phyloP scores from a whole-genome alignment of 2,113 vertebrate genomes.

The Callopanchax toddi region DNA sequence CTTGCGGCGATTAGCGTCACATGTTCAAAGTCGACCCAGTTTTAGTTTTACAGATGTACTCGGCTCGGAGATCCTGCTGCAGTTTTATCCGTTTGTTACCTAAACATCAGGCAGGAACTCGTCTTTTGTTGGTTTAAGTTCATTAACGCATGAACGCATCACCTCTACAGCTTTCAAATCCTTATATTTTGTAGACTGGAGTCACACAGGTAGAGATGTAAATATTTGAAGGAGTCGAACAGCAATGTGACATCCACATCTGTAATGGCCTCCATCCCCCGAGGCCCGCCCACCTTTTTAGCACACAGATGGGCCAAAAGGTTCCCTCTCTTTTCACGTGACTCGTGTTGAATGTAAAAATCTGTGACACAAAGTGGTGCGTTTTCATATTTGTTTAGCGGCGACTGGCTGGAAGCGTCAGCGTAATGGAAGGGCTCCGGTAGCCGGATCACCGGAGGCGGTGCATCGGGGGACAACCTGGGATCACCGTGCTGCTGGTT shows the following conservation, averaged over 20 bases:
- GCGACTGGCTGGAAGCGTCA: conserved; percentile 44
- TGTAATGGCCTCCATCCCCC: conserved; percentile 65
- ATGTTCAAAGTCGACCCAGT: conserved; percentile 67
- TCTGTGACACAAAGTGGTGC: conserved; percentile 80
- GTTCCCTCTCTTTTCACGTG: conserved; percentile 54
- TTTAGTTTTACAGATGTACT: conserved; percentile 46
- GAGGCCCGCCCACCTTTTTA: conserved; percentile 70
- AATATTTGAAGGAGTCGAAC: conserved; percentile 61
- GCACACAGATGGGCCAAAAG: conserved; percentile 71
- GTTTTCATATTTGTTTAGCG: conserved; percentile 79
- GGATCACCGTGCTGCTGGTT: conserved; percentile 77
- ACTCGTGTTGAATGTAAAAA: conserved; percentile 78
- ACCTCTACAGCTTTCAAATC: conserved; percentile 1
- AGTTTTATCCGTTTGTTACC: conserved; percentile 5
- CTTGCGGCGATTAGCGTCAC: conserved; percentile 47
- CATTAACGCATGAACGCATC: neutral
- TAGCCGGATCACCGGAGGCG: conserved; percentile 64
- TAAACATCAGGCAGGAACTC: neutral
- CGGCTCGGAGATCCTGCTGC: conserved; percentile 1
- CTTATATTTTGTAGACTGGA: conserved; percentile 53
- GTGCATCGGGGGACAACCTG: conserved; percentile 72
- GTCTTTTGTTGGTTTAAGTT: neutral
- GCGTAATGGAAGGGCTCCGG: conserved; percentile 69
- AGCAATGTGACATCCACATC: conserved; percentile 43
- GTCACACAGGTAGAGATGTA: conserved; percentile 59